Evolutionary conservation across 2,888 invertebrate genomes (phyloP), one percentile per base, ranked within the genome.

Genomic region (Drosophila tanythrix): DNA sequence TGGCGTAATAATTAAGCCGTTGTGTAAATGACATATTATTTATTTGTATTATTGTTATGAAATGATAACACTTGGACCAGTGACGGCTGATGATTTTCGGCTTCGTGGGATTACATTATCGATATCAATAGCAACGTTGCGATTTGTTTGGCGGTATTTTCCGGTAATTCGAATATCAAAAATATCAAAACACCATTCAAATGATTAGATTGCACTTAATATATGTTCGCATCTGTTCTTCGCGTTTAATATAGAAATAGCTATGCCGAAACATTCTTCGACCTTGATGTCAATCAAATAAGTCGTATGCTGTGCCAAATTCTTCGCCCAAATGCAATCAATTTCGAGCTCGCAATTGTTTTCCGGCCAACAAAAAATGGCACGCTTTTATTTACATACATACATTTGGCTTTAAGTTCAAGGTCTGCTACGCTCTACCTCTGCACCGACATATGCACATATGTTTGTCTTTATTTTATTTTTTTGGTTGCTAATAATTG

Each of bases 21-120:
- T 90, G 70, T 21, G 50, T 29, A 67, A 90, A 66, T 38, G 90
- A 83, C 92, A 93, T 92, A 15, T 46, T 46, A 46, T 63, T 58
- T 61, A 38, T 53, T 62, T 64, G 29, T 76, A 43, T 70, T 73
- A 38, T 82, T 86, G 70, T 87, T 87, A 87, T 82, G 83, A 83
- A 81, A 86, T 81, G 57, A 78, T 52, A 73, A 58, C 60, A 60
- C 40, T 38, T 27, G 15, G n/a, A n/a, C 7, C 21, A 4, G 18
- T 36, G 62, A 79, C 70, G 82, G 82, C 18, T 69, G 59, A 15
- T 8, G 3, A 35, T 6, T 25, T 35, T 3, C 1, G 27, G 6
- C 29, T 33, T 29, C 40, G 21, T 35, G 21, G 52, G 18, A 27
- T 46, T 15, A 13, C 10, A 1, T 33, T 43, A 76, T 71, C 72